Evolutionary conservation across 2,113 vertebrate species (phyloP).

Genomic region (Dipodomys ordii): DNA sequence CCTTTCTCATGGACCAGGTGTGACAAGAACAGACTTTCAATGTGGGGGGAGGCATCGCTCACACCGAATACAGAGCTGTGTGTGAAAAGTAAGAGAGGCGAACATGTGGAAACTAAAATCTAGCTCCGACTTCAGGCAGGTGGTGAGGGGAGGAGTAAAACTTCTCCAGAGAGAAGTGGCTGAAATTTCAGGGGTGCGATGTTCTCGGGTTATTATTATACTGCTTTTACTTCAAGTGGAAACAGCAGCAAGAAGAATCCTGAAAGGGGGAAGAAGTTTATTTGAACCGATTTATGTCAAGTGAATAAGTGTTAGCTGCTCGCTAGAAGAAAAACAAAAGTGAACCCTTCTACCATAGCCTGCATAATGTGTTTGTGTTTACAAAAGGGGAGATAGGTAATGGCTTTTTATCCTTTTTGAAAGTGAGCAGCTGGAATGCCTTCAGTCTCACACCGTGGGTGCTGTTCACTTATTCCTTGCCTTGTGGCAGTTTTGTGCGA

Average conservation of each 20-base stretch:
- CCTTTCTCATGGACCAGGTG: background rate
- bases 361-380: slow-evolving; percentile 65
- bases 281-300: slow-evolving; percentile 61
- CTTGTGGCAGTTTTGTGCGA: background rate
- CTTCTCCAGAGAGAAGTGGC: slow-evolving; percentile 56
- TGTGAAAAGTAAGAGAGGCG: slow-evolving; percentile 55
- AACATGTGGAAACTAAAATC: slow-evolving; percentile 68
- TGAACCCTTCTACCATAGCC: slow-evolving; percentile 2
- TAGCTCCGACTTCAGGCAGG: slow-evolving; percentile 49
- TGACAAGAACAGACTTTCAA: slow-evolving; percentile 58
- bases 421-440: background rate
- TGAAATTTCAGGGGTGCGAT: slow-evolving; percentile 78
- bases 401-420: background rate
- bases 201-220: slow-evolving; percentile 79
- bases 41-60: slow-evolving; percentile 41
- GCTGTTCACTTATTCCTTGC: background rate
- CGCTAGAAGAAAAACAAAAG: slow-evolving; percentile 35
- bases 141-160: slow-evolving; percentile 4
- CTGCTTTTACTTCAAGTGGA: slow-evolving; percentile 77
- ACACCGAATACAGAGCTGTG: slow-evolving; percentile 17
- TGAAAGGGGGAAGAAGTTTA: slow-evolving; percentile 56
- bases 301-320: slow-evolving; percentile 45
- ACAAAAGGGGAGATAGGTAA: slow-evolving; percentile 45
- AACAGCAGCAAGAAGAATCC: slow-evolving; percentile 50
- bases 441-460: background rate